Evolutionary conservation across 2,113 vertebrate genomes (phyloP).

Genomic region (Scopus umbretta): DNA sequence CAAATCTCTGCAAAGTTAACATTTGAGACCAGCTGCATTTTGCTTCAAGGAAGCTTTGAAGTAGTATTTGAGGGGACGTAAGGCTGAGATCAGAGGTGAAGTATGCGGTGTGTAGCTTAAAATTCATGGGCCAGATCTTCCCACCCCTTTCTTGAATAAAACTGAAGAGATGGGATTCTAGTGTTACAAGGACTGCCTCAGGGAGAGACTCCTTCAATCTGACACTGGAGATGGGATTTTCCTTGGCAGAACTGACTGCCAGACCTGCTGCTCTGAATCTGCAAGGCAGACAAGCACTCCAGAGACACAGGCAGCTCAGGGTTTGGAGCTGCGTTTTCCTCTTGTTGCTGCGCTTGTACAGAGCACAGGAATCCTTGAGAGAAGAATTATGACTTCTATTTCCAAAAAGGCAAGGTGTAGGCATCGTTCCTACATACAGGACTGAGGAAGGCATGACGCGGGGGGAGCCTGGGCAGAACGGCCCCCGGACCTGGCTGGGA

Average conservation of each 20-base stretch:
- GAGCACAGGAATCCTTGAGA: not conserved
- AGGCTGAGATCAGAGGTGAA: slow-evolving; percentile 8
- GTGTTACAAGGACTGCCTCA: not conserved
- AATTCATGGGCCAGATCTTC: not conserved
- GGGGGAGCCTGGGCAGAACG: not conserved
- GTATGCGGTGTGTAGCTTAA: not conserved
- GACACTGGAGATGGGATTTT: not conserved
- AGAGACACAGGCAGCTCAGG: not conserved
- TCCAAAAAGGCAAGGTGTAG: not conserved
- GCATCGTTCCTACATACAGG: not conserved
- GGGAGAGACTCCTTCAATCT: not conserved
- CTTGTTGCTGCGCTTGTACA: not conserved
- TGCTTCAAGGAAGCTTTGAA: slow-evolving; percentile 19
- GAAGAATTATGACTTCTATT: not conserved
- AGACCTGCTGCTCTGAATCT: not conserved
- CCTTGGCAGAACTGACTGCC: not conserved
- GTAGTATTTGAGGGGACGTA: not conserved
- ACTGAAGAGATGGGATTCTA: not conserved
- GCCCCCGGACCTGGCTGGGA: not conserved
- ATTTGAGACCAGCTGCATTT: not conserved
- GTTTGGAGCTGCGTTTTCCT: not conserved
- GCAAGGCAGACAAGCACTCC: not conserved
- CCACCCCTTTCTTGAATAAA: not conserved
- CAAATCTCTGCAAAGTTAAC: not conserved
- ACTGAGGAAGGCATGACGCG: not conserved